Percentiles rank a stretch among this genome's conserved stretches.
These are phyloP conservation scores for Coreius guichenoti DNA, from an alignment of 2,797 vertebrate species.

Conservation along the genomic window DNA sequence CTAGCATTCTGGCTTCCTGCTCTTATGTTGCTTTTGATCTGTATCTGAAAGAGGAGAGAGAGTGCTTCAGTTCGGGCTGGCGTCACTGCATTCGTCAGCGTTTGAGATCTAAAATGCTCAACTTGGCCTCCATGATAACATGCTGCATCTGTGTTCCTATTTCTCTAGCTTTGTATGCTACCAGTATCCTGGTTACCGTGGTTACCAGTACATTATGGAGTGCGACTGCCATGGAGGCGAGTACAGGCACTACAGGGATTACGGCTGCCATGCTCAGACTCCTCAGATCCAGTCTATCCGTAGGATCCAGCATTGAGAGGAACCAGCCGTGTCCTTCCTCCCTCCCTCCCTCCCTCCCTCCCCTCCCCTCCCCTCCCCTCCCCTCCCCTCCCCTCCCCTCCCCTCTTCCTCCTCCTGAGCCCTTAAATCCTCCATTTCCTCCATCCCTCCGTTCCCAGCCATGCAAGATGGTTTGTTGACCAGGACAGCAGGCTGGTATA, in stretches of 20 bases:
- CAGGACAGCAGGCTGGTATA: constrained; percentile 67
- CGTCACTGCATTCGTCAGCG: not conserved
- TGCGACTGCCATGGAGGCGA: constrained; percentile 87
- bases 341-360: constrained; percentile 52
- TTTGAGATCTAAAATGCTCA: not conserved
- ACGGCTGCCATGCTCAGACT: constrained; percentile 89
- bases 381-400: constrained; percentile 44
- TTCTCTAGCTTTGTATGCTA: constrained; percentile 90
- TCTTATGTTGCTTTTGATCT: not conserved
- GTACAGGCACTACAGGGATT: constrained; percentile 92
- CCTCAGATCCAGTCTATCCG: constrained; percentile 95
- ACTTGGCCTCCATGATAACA: constrained; percentile 19
- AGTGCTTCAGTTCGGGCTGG: not conserved
- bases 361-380: constrained; percentile 30
- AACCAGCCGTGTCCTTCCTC: constrained; percentile 54
- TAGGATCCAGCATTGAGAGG: constrained; percentile 89
- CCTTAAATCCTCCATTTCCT: constrained; percentile 51
- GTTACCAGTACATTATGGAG: constrained; percentile 94
- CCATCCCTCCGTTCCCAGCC: constrained; percentile 60
- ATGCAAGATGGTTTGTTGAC: constrained; percentile 61
- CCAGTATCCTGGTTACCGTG: constrained; percentile 93
- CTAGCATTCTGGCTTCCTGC: not conserved
- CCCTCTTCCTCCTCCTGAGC: constrained; percentile 12
- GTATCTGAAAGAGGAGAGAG: not conserved
- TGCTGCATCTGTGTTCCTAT: constrained; percentile 18